phyloP scores from a whole-genome alignment of 2,797 vertebrate genomes.

The Argyrosomus regius region DNA sequence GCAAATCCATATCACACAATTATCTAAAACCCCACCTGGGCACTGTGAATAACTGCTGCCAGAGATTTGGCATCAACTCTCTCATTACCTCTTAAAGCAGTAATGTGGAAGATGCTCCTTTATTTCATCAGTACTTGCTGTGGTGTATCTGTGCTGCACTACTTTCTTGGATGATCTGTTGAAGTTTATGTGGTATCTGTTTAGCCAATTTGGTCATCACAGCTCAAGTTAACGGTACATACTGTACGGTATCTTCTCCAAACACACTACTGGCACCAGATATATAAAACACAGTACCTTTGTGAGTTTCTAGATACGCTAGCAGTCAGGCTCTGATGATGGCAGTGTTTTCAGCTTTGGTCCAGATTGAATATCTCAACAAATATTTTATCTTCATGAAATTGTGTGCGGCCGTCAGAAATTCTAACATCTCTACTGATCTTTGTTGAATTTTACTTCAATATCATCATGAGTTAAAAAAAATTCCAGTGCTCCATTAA shows the following conservation, averaged over 20 bases:
- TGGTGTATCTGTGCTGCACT: not conserved
- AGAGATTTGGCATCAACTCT: slow-evolving; percentile 24
- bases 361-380: not conserved
- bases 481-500: not conserved
- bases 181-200: not conserved
- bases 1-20: slow-evolving; percentile 68
- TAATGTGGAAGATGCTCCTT: slow-evolving; percentile 5
- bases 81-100: slow-evolving; percentile 29
- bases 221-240: not conserved
- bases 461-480: not conserved
- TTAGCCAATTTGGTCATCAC: not conserved
- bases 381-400: not conserved
- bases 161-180: not conserved
- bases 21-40: slow-evolving; percentile 58
- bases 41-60: slow-evolving; percentile 43
- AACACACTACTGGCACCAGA: not conserved
- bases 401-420: not conserved
- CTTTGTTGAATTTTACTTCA: not conserved
- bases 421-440: not conserved
- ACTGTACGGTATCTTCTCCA: not conserved
- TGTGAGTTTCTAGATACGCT: not conserved
- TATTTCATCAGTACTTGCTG: slow-evolving; percentile 8
- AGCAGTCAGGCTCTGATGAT: not conserved
- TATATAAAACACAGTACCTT: not conserved
- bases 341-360: not conserved